These are phyloP conservation scores for Esox masquinongy DNA, from an alignment of 2,797 vertebrate genomes.

Conservation along the genomic window DNA sequence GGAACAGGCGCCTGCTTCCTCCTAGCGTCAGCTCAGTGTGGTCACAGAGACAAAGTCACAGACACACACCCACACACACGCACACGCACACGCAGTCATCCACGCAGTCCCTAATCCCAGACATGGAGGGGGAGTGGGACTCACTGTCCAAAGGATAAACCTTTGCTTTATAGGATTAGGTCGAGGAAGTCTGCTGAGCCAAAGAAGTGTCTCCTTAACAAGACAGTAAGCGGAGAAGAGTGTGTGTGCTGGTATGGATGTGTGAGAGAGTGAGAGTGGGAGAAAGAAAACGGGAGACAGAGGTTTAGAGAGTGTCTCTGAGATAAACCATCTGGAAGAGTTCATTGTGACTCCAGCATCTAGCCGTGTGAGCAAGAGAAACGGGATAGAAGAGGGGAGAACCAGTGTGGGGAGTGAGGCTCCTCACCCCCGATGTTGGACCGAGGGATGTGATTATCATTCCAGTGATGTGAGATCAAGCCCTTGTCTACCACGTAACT, in stretches of 20 bases:
- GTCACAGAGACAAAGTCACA: not conserved
- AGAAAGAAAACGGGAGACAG: slow-evolving; percentile 23
- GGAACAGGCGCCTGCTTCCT: slow-evolving; percentile 33
- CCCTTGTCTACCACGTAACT: slow-evolving; percentile 72
- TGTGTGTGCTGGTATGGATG: not conserved
- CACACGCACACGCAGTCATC: not conserved
- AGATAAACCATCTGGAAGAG: slow-evolving; percentile 75
- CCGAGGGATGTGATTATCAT: slow-evolving; percentile 78
- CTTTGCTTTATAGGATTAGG: slow-evolving; percentile 59
- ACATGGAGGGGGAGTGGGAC: slow-evolving; percentile 13
- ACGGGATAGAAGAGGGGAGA: slow-evolving; percentile 35
- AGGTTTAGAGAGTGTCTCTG: slow-evolving; percentile 58
- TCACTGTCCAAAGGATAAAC: slow-evolving; percentile 44
- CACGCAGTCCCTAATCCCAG: slow-evolving; percentile 20
- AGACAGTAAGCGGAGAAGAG: slow-evolving; percentile 47
- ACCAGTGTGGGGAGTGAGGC: slow-evolving; percentile 45
- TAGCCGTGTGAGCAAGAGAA: slow-evolving; percentile 60
- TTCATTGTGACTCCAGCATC: slow-evolving; percentile 73
- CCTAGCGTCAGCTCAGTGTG: not conserved
- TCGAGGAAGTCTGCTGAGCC: slow-evolving; percentile 55
- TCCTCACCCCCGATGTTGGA: slow-evolving; percentile 47
- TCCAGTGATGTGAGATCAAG: slow-evolving; percentile 78
- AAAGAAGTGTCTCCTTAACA: slow-evolving; percentile 69
- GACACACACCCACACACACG: no score
- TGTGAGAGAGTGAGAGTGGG: slow-evolving; percentile 22